phyloP scores from a whole-genome alignment of 2,797 vertebrate genomes.

The Dipus sagitta region DNA sequence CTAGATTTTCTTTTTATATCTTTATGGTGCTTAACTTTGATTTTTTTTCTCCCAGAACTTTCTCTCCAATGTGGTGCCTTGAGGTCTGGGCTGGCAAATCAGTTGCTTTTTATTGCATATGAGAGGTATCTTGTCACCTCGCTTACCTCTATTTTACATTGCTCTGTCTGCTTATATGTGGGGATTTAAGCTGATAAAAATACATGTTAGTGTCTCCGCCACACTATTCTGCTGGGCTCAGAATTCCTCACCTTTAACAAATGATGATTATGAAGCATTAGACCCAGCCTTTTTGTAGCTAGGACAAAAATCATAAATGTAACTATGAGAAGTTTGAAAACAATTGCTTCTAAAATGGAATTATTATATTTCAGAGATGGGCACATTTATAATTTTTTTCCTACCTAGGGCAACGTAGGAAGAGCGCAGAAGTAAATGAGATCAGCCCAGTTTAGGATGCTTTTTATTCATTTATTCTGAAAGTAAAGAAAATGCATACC shows the following conservation, averaged over 20 bases:
- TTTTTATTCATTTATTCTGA: slow-evolving; percentile 26
- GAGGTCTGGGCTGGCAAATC: too few relatives aligned
- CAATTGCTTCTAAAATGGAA: slow-evolving; percentile 7
- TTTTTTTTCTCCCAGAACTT: background rate
- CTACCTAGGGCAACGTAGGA: background rate
- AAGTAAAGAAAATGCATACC: background rate
- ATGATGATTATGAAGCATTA: slow-evolving; percentile 22
- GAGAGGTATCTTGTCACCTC: background rate
- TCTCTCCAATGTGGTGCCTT: background rate
- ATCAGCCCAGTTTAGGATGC: background rate
- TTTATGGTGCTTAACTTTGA: background rate
- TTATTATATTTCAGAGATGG: background rate
- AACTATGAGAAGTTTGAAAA: slow-evolving; percentile 54
- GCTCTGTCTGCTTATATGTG: background rate
- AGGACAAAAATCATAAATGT: background rate
- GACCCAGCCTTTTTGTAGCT: slow-evolving; percentile 45
- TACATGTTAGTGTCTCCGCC: background rate
- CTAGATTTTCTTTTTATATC: background rate
- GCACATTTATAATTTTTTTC: background rate
- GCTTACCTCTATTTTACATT: background rate
- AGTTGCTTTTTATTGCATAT: background rate
- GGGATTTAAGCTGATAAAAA: background rate
- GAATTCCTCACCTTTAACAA: background rate
- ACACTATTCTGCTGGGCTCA: background rate
- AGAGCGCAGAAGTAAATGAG: background rate